Base-by-base conservation (phyloP, 2,113 vertebrate species). In the Capra hircus region DNA sequence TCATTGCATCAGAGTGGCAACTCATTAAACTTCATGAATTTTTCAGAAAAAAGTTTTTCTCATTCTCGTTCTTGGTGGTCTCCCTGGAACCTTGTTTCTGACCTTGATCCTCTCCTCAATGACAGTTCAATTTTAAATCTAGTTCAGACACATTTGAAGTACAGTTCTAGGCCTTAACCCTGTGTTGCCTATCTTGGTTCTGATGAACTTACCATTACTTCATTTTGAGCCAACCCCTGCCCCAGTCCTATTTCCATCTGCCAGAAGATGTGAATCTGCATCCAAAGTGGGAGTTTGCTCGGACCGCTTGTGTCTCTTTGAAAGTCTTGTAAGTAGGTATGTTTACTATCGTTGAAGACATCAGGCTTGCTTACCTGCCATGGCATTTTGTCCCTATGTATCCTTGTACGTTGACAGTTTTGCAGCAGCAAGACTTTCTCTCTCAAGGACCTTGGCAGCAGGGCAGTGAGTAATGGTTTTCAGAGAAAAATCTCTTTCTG, bases 311-410 rank as follows among this genome's bases (percentile, higher is more conserved):
- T 64, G 50, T 60, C 77, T 57, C 62, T 92, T 90, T 94, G 78
- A 97, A 97, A 91, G 88, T 83, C 67, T 84, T 91, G 84, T 17
- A 64, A 94, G 81, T 88, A 52, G 52, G 15, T 52, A 60, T 95
- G 88, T 97, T 97, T 97, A 48, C 91, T 96, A 93, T 96, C 77
- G 91, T 90, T 60, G 67, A 78, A 60, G 88, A 85, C 57, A 97
- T 6, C n/a, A 23, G 80, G 82, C 88, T 64, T 81, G 74, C 95
- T 93, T 74, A 78, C 81, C 94, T 94, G 77, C 88, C 64, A 27
- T 50, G 94, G 96, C 88, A 95, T 86, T 95, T 67, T 90, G 91
- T 91, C 89, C 88, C 45, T 36, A 33, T 40, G 27, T 83, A 16
- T 88, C 88, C 77, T 92, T 9, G 33, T 45, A 86, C 55, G 55